Conservation (phyloP, 2,113 vertebrate species). For the Agapornis roseicollis region DNA sequence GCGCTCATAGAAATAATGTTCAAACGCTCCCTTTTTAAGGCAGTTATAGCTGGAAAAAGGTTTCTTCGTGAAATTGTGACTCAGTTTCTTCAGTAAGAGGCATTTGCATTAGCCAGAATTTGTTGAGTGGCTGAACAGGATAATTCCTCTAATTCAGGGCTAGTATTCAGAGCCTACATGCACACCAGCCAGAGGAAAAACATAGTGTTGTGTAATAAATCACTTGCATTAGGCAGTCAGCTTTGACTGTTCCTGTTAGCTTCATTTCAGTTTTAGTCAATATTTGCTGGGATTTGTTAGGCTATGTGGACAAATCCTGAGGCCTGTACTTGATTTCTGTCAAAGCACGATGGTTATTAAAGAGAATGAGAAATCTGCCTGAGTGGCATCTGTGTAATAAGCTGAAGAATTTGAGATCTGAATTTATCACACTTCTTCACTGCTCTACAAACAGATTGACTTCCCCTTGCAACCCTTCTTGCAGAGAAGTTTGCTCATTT, state of each 20-base stretch:
- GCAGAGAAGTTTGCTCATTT: slow-evolving; percentile 47
- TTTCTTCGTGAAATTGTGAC: slow-evolving; percentile 41
- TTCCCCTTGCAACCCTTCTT: slow-evolving; percentile 40
- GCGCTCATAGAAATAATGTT: slow-evolving; percentile 17
- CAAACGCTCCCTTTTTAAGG: not conserved
- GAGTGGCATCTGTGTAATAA: not conserved
- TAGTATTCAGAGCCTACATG: not conserved
- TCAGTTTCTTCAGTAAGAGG: slow-evolving; percentile 34
- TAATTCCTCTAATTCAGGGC: slow-evolving; percentile 22
- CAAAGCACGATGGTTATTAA: not conserved
- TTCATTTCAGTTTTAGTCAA: slow-evolving; percentile 30
- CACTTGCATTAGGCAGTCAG: slow-evolving; percentile 8
- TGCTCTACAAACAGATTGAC: slow-evolving; percentile 34
- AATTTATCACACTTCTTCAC: slow-evolving; percentile 18
- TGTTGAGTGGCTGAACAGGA: slow-evolving; percentile 16
- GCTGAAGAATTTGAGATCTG: not conserved
- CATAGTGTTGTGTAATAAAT: not conserved
- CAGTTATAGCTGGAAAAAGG: slow-evolving; percentile 13
- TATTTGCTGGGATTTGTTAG: slow-evolving; percentile 39
- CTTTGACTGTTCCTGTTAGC: slow-evolving; percentile 3
- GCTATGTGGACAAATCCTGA: slow-evolving; percentile 6
- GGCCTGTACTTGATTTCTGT: not conserved
- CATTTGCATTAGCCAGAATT: slow-evolving; percentile 39
- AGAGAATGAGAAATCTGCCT: slow-evolving; percentile 7
- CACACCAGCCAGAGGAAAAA: not conserved